Evolutionary conservation across 2,888 invertebrate genomes (phyloP).

Genomic region (Rapana venosa): DNA sequence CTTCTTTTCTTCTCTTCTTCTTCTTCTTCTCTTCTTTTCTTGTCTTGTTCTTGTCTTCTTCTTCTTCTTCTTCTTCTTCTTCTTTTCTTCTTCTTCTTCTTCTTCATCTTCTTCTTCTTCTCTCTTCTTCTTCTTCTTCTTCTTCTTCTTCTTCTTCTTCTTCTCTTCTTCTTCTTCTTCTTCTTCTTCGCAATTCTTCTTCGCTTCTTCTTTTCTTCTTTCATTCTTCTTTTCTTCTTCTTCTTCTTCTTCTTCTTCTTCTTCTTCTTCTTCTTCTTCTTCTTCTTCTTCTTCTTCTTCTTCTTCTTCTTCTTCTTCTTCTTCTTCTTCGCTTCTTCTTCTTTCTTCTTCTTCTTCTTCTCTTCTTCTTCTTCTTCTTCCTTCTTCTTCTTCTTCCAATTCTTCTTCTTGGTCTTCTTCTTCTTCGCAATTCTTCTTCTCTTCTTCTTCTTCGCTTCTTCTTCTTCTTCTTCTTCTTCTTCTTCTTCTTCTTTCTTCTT

Average conservation of each 20-base stretch:
- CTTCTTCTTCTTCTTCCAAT: no score
- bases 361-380: background rate
- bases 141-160: background rate
- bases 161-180: background rate
- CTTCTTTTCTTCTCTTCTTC: constrained; percentile 15
- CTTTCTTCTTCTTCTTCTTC: background rate
- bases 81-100: background rate
- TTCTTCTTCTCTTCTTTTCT: background rate
- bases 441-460: background rate
- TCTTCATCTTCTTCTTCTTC: background rate
- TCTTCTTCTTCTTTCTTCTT: background rate
- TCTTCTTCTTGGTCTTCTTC: no score
- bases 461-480: background rate
- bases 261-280: background rate
- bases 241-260: background rate
- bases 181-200: background rate
- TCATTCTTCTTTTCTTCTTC: background rate
- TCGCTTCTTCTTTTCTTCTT: background rate
- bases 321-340: background rate
- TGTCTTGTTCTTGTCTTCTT: background rate
- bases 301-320: background rate
- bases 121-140: background rate
- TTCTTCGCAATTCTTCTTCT: no score
- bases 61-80: background rate
- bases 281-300: background rate